A percentile compares a stretch with the other conserved stretches of the same genome.
These are phyloP conservation scores for Platycheirus rosarum DNA, from an alignment of 2,888 invertebrate species.

Conservation along the genomic window DNA sequence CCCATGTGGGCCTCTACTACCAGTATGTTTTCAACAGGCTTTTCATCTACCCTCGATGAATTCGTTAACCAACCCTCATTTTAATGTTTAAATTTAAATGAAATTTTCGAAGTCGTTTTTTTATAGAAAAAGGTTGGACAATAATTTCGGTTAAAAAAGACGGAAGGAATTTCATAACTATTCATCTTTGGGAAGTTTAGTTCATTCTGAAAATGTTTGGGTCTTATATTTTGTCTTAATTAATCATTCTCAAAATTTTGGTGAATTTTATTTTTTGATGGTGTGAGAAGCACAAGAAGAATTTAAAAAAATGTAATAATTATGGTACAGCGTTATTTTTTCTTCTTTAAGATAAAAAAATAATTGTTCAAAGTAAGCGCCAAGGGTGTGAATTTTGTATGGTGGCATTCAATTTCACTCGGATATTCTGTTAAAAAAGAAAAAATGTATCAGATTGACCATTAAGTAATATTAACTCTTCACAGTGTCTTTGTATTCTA, in stretches of 20 bases:
- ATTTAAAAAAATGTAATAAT: neutral
- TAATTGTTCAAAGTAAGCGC: too few relatives aligned
- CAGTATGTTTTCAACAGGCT: slow-evolving; percentile 25
- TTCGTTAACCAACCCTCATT: slow-evolving; percentile 52
- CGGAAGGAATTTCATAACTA: slow-evolving; percentile 14
- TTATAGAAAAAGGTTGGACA: slow-evolving; percentile 26
- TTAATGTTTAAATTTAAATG: slow-evolving; percentile 44
- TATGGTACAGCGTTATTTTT: too few relatives aligned
- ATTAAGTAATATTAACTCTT: too few relatives aligned
- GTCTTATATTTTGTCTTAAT: neutral
- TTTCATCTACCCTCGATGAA: slow-evolving; percentile 18
- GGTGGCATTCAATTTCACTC: too few relatives aligned
- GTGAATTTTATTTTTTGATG: neutral
- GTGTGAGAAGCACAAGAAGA: too few relatives aligned
- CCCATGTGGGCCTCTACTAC: slow-evolving; percentile 33
- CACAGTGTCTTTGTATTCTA: too few relatives aligned
- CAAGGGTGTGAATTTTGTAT: too few relatives aligned
- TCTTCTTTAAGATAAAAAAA: too few relatives aligned
- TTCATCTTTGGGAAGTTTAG: neutral
- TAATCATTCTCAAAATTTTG: slow-evolving; percentile 14
- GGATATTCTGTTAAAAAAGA: too few relatives aligned
- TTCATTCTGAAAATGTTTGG: neutral
- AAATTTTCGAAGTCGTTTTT: slow-evolving; percentile 56
- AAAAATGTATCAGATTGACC: too few relatives aligned
- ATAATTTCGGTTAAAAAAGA: slow-evolving; percentile 7